Percentiles rank a stretch among this genome's conserved stretches.
Conservation (phyloP, 2,797 vertebrate genomes). For the Tarsius wallacei region DNA sequence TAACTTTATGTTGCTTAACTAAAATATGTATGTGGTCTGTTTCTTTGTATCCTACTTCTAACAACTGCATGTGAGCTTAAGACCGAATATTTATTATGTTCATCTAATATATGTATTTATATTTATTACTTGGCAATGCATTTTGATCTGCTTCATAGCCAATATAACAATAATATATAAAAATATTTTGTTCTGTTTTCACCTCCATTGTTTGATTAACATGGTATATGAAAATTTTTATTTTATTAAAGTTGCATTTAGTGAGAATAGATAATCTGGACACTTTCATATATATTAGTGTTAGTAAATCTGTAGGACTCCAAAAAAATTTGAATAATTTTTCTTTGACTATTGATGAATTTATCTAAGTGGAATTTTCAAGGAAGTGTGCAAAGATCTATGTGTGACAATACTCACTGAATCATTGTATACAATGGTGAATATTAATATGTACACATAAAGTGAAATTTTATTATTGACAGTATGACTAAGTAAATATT, state of each 20-base stretch:
- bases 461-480: not conserved
- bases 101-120: not conserved
- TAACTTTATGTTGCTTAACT: not conserved
- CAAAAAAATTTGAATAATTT: not conserved
- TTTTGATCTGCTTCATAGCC: not conserved
- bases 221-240: not conserved
- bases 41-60: not conserved
- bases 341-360: not conserved
- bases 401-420: not conserved
- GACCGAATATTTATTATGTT: not conserved
- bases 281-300: not conserved
- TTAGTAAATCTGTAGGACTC: not conserved
- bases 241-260: not conserved
- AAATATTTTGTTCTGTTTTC: not conserved
- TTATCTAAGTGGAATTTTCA: not conserved
- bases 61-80: not conserved
- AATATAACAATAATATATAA: not conserved
- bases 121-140: not conserved
- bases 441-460: not conserved
- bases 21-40: not conserved
- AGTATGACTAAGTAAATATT: not conserved
- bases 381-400: not conserved
- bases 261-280: not conserved
- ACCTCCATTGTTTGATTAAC: not conserved
- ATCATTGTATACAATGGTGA: not conserved